Conservation (phyloP, 2,797 vertebrate species). For the Phoebastria nigripes region DNA sequence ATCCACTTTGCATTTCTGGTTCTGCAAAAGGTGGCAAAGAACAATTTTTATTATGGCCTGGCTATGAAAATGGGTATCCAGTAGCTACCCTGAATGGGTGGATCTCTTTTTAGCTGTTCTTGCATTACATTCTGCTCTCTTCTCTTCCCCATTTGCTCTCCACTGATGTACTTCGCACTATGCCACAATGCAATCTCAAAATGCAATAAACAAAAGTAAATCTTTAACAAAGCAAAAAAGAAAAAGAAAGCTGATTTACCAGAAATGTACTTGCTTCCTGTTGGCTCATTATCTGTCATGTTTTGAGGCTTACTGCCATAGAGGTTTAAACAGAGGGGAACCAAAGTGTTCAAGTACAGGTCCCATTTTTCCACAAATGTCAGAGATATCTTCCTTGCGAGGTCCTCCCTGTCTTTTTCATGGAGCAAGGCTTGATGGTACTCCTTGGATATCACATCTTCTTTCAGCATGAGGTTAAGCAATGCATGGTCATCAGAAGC, state of each 20-base stretch:
- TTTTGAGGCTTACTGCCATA: neutral
- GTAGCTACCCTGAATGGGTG: neutral
- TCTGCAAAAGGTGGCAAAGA: neutral
- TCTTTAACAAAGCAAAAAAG: neutral
- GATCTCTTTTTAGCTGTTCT: neutral
- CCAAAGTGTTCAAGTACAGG: neutral
- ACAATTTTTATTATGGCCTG: neutral
- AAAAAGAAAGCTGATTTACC: slow-evolving; percentile 31
- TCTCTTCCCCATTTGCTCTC: neutral
- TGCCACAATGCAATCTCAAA: neutral
- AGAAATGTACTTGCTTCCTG: neutral
- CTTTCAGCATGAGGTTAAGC: slow-evolving; percentile 67
- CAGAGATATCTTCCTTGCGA: slow-evolving; percentile 75
- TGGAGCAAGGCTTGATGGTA: slow-evolving; percentile 70
- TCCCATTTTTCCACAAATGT: slow-evolving; percentile 76
- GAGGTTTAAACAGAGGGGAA: neutral
- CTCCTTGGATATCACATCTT: slow-evolving; percentile 74
- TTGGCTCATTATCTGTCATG: neutral
- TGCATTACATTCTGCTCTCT: neutral
- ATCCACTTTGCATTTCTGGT: neutral
- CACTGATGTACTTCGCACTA: neutral
- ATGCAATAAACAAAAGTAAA: neutral
- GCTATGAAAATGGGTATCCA: neutral
- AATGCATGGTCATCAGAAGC: slow-evolving; percentile 60
- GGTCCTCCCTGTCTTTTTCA: slow-evolving; percentile 66